Conservation (phyloP, 2,113 vertebrate species). For the Triplophysa dalaica region DNA sequence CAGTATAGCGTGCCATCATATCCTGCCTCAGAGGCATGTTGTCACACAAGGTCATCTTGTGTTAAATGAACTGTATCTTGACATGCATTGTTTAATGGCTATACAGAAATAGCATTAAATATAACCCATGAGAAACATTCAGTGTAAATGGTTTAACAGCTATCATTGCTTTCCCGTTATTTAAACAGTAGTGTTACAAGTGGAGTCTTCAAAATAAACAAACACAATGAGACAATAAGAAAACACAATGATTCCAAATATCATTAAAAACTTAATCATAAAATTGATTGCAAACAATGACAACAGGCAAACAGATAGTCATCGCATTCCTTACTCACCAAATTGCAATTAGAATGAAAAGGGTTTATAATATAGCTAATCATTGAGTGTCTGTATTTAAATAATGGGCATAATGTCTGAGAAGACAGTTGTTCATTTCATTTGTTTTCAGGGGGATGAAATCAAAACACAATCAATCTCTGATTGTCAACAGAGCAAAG, state of each 20-base stretch:
- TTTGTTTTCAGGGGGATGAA: slow-evolving; percentile 2
- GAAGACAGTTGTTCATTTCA: slow-evolving; percentile 22
- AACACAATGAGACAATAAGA: background rate
- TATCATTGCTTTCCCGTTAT: too few species aligned
- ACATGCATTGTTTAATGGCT: too few species aligned
- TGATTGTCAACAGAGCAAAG: slow-evolving; percentile 27
- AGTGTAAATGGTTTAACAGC: too few species aligned
- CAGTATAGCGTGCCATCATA: background rate
- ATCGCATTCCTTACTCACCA: slow-evolving; percentile 11
- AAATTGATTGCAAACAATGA: slow-evolving; percentile 35
- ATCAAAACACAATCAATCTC: slow-evolving; percentile 32
- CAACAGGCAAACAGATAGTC: slow-evolving; percentile 11
- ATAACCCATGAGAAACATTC: background rate
- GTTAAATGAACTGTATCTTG: background rate
- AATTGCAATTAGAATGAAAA: slow-evolving; percentile 22
- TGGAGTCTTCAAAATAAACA: background rate
- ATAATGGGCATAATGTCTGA: slow-evolving; percentile 15
- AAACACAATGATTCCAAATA: background rate
- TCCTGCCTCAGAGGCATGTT: background rate
- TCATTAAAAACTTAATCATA: slow-evolving; percentile 16
- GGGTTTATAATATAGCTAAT: slow-evolving; percentile 17
- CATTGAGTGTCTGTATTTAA: slow-evolving; percentile 18
- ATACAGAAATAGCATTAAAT: background rate
- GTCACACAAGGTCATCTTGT: background rate
- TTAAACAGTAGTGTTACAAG: background rate